A percentile compares a stretch with the other conserved stretches of the same genome.
Evolutionary conservation across 2,797 vertebrate genomes (phyloP).

Genomic region (Alca torda): DNA sequence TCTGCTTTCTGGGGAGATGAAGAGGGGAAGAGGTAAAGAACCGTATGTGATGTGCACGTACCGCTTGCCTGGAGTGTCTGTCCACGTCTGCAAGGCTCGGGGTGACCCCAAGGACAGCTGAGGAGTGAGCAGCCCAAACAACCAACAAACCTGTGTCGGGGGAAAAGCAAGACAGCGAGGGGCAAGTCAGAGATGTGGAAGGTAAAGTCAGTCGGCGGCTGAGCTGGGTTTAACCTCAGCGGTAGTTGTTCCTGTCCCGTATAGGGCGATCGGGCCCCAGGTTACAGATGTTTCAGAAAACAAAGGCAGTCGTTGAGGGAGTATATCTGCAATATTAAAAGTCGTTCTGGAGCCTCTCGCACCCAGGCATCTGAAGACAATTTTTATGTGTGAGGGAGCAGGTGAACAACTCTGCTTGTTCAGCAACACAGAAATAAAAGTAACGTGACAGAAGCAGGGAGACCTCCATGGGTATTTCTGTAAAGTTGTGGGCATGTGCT

Average conservation of each 20-base stretch:
- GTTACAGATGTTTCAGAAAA: constrained; percentile 42
- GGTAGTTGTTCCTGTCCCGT: neutral
- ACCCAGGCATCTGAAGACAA: constrained; percentile 1
- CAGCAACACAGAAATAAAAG: neutral
- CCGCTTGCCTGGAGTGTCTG: neutral
- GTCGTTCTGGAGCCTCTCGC: neutral
- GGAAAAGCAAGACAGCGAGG: neutral
- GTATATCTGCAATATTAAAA: neutral
- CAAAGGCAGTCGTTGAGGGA: neutral
- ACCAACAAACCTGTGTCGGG: neutral
- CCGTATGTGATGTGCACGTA: neutral
- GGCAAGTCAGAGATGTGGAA: neutral
- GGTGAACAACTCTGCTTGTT: constrained; percentile 20
- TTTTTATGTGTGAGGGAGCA: neutral
- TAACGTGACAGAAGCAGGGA: neutral
- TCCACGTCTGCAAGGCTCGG: neutral
- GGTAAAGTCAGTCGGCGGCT: neutral
- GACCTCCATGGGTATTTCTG: neutral
- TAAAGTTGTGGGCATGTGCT: neutral
- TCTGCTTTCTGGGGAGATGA: neutral
- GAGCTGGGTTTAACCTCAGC: neutral
- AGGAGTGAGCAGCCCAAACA: neutral
- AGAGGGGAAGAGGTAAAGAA: neutral
- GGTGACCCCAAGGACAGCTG: neutral
- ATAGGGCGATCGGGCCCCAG: neutral